Conservation (phyloP, 2,113 vertebrate species). For the Asarcornis scutulata region DNA sequence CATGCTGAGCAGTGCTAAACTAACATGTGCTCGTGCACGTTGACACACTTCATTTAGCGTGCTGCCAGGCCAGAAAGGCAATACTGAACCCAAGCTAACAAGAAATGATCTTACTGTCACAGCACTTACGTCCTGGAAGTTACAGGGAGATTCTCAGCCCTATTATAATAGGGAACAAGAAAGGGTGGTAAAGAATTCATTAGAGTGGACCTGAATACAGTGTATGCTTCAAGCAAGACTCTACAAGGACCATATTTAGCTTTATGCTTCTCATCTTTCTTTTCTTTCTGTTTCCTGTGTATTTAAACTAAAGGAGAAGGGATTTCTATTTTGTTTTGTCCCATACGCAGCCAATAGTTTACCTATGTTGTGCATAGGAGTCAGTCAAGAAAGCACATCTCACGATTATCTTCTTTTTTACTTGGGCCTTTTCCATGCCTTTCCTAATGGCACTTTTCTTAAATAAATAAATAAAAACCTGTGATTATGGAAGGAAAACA, state of each 20-base stretch:
- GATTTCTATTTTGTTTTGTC: background rate
- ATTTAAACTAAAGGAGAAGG: background rate
- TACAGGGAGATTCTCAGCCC: background rate
- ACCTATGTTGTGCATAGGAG: background rate
- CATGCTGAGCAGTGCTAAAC: background rate
- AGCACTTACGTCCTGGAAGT: background rate
- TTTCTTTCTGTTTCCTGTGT: background rate
- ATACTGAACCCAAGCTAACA: background rate
- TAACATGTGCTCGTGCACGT: accelerated
- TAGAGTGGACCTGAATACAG: background rate
- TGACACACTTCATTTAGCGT: background rate
- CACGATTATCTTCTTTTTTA: background rate
- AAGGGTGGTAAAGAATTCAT: background rate
- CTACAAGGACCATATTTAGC: background rate
- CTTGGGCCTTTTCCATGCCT: background rate
- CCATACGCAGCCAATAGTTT: background rate
- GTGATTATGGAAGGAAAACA: background rate
- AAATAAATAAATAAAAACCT: background rate
- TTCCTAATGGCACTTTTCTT: background rate
- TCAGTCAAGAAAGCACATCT: background rate
- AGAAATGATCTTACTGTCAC: background rate
- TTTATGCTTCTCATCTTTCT: background rate
- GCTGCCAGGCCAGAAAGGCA: background rate
- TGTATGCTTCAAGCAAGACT: background rate
- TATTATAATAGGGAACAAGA: background rate